Conservation (phyloP, 2,113 vertebrate species). For the Bubo scandiacus region DNA sequence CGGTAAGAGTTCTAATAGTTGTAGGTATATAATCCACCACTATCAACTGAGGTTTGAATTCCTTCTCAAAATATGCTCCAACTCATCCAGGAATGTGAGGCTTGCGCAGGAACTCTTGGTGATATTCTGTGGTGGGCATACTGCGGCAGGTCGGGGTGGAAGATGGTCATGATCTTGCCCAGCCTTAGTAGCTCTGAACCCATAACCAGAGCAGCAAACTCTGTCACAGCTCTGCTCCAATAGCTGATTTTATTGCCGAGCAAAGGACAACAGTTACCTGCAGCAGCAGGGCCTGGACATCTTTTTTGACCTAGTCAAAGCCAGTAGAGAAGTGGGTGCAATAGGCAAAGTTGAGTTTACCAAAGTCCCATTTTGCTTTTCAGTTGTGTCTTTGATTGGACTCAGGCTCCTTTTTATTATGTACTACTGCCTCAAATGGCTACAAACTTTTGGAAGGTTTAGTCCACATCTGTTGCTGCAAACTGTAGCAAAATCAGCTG, state of each 20-base stretch:
- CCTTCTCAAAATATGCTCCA: not conserved
- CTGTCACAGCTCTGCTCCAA: not conserved
- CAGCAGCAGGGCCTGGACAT: not conserved
- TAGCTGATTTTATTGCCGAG: not conserved
- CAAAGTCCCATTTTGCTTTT: not conserved
- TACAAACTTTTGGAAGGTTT: not conserved
- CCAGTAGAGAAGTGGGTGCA: not conserved
- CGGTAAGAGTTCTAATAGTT: not conserved
- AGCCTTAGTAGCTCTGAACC: not conserved
- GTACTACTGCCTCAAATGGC: not conserved
- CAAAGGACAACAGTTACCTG: not conserved
- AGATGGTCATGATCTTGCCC: not conserved
- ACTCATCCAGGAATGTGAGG: not conserved
- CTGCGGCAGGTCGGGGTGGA: not conserved
- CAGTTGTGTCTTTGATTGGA: not conserved
- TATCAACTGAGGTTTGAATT: not conserved
- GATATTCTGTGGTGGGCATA: not conserved
- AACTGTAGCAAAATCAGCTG: not conserved
- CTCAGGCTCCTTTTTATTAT: not conserved
- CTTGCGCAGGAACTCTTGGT: not conserved
- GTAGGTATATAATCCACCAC: not conserved
- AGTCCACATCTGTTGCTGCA: not conserved
- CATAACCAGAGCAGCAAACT: not conserved
- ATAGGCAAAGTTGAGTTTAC: not conserved
- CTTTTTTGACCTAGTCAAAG: not conserved